Percentiles rank a stretch among this genome's conserved stretches.
Evolutionary conservation across 64 coral and sea anemone species (phyloP).

Genomic region (Catalaphyllia jardinei): DNA sequence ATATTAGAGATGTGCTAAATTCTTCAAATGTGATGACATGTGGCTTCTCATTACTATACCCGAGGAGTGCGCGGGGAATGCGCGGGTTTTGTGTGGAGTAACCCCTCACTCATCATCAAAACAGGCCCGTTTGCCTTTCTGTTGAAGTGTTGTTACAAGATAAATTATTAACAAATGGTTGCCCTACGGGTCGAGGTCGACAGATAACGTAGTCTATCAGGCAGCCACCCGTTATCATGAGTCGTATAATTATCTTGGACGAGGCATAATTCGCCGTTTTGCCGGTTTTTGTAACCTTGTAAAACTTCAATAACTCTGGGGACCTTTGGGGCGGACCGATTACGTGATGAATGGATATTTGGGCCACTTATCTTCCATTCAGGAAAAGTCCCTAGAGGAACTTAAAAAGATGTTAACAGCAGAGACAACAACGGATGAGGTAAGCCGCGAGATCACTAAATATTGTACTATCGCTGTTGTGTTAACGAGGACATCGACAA

Average conservation of each 20-base stretch:
- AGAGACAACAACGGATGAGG: conserved; percentile 74
- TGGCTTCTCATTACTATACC: not conserved
- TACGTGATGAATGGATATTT: conserved; percentile 73
- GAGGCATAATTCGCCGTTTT: not conserved
- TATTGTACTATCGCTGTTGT: too few species aligned
- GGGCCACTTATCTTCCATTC: conserved; percentile 58
- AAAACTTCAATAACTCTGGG: not conserved
- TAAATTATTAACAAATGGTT: conserved; percentile 38
- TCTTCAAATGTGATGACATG: not conserved
- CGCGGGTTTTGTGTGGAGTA: conserved; percentile 1
- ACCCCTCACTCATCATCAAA: not conserved
- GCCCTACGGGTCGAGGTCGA: not conserved
- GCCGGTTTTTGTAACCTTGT: not conserved
- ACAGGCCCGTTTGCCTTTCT: conserved; percentile 20
- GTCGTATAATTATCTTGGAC: not conserved
- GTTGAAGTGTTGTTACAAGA: not conserved
- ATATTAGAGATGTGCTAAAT: not conserved
- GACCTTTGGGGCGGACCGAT: not conserved
- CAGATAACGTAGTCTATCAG: conserved; percentile 18
- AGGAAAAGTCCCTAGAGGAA: conserved; percentile 61
- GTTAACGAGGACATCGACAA: not conserved
- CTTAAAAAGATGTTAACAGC: conserved; percentile 73
- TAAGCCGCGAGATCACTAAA: not conserved
- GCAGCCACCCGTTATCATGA: conserved; percentile 20
- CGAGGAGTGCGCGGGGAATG: conserved; percentile 28